A percentile compares a stretch with the other conserved stretches of the same genome.
Evolutionary conservation across 2,113 vertebrate genomes (phyloP).

Genomic region (Cephalopholis sonnerati): DNA sequence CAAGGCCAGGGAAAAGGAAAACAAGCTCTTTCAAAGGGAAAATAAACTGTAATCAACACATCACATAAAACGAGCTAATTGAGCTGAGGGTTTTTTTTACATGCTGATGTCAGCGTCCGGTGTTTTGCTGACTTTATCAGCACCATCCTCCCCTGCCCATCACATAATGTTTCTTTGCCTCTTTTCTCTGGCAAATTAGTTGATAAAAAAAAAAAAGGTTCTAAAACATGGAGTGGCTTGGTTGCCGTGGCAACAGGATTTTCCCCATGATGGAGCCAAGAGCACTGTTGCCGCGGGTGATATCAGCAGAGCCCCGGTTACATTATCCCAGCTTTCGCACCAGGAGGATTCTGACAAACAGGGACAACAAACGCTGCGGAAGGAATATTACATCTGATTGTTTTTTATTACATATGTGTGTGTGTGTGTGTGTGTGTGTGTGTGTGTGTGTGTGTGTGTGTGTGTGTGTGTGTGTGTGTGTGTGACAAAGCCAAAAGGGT

Average conservation of each 20-base stretch:
- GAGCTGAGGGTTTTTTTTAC: not conserved
- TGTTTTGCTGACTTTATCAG: slow-evolving; percentile 31
- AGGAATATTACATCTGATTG: slow-evolving; percentile 1
- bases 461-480: slow-evolving; percentile 14
- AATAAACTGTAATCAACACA: not conserved
- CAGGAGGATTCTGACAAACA: slow-evolving; percentile 12
- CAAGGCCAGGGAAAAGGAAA: not conserved
- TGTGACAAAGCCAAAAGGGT: not conserved
- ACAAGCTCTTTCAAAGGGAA: not conserved
- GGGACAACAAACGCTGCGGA: not conserved
- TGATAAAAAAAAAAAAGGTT: not conserved
- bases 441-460: slow-evolving; percentile 20
- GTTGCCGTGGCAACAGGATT: slow-evolving; percentile 76
- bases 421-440: slow-evolving; percentile 11
- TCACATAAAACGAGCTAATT: not conserved
- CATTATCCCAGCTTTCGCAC: slow-evolving; percentile 16
- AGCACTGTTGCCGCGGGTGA: slow-evolving; percentile 46
- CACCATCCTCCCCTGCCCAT: not conserved
- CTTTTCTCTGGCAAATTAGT: slow-evolving; percentile 25
- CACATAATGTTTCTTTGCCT: not conserved
- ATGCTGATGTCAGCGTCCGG: not conserved
- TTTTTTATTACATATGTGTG: not conserved
- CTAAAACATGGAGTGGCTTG: slow-evolving; percentile 30
- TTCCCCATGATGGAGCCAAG: slow-evolving; percentile 24
- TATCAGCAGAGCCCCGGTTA: slow-evolving; percentile 62